Base-by-base conservation (phyloP, 2,113 vertebrate species). In the Cettia cetti region DNA sequence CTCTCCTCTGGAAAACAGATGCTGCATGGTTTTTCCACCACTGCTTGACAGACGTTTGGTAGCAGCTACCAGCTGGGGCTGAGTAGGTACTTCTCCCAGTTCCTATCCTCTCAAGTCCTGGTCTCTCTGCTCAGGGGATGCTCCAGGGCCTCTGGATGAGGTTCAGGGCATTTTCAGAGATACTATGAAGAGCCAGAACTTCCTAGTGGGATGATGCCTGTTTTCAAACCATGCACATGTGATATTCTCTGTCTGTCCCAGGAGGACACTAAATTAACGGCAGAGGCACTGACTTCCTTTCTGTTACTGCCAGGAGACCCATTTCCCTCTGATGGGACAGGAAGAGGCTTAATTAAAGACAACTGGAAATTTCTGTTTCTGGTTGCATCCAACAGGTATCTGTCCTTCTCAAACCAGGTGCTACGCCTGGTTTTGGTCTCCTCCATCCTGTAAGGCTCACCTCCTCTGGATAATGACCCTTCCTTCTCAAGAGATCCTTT, bases 341-440 rank as follows among this genome's bases (percentile, higher is more conserved):
- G 76, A 92, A 87, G 68, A 90, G 83, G 65, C 54, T 80, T 86
- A 50, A 94, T 94, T 78, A 92, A 81, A n/a, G 44, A 28, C 61
- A 86, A 74, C 37, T 47, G 44, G 47, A 65, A 84, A 40, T 79
- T 85, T 80, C 68, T 95, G 40, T 47, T 90, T 68, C 37, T 87
- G 45, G 37, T 33, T 77, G 52, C 15, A 49, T 57, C 54, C 0
- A 1, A 84, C 71, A 77, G 6, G 5, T 47, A 66, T 33, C 59
- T 44, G n/a, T 44, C 66, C 82, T 82, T 52, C 39, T 42, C 50
- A 54, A 52, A 19, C 5, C 14, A 13, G 49, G 27, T 35, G 49
- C 71, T 66, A 1, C 15, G 35, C 14, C 56, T 90, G 63, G 14
- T 26, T 88, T 61, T 54, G 71, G 68, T 71, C 66, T 71, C 60